Base-by-base conservation (phyloP, 2,113 vertebrate species). In the Eurystomus gularis region DNA sequence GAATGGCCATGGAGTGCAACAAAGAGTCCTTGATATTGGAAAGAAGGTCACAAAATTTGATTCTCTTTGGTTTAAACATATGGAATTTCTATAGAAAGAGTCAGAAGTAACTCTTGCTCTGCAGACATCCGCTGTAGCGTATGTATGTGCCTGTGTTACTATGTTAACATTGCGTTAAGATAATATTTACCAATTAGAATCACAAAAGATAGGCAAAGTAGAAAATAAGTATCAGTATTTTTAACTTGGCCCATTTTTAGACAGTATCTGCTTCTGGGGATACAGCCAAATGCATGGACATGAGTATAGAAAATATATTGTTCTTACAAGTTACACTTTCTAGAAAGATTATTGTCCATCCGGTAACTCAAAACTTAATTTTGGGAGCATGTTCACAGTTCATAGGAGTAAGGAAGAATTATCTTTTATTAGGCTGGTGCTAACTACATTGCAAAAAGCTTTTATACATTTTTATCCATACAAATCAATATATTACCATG, bases 21-120 rank as follows among this genome's bases (percentile, higher is more conserved):
- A 95, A 94, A 95, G 70, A 82, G 7, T 44, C 88, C 77, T 95
- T 90, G 76, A 87, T 88, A 90, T 54, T 75, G 42, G 31, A 92
- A 92, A 40, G 26, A 72, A 79, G 76, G 58, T 4, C 62, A 77
- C 18, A 88, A 79, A 65, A 80, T 76, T 65, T 33, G 3, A 76
- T 42, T 72, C 1, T 76, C 1, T 58, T 42, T 79, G 60, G 10
- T n/a, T 66, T 10, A 58, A 82, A 68, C 8, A 35, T 20, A 48
- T 14, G 48, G 40, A 69, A 81, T 85, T 79, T 62, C 72, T 88
- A 13, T 31, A 70, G 42, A 70, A 54, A 81, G 42, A 80, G 25
- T 33, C 46, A 52, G 26, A 88, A 90, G 42, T 64, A 81, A 82
- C 48, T 65, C 31, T 49, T 78, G 60, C 9, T 69, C n/a, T 76